Evolutionary conservation across 2,888 invertebrate genomes (phyloP), one percentile per base, ranked within the genome.

Genomic region (Halictus quadricinctus): DNA sequence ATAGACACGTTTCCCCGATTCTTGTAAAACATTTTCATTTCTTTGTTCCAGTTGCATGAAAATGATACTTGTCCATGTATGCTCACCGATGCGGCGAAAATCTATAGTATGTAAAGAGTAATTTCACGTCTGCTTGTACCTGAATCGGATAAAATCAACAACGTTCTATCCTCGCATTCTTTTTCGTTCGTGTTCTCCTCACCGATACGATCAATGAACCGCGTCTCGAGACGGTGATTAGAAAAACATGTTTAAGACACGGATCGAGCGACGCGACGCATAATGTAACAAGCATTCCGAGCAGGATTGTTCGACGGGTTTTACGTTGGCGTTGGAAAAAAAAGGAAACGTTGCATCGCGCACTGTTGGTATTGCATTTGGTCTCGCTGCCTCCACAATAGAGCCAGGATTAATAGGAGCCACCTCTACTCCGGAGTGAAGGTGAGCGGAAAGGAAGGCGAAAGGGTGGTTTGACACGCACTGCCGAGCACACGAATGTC

Each of bases 401-500:
- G 58, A 48, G 50, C 25, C 66, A 79, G 72, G 76, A 80, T 89
- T 79, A 78, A 84, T 84, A 83, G 73, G 77, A 81, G n/a, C 64
- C 83, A 78, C 74, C 25, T 86, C 70, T 48, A 76, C 72, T 78
- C 36, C 36, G 66, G 64, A 83, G 87, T 87, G 83, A 89, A 87
- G 84, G 88, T 90, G 76, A 89, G 83, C 89, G 82, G 81, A 79
- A 85, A 82, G 82, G 80, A 90, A 89, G 84, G 89, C 83, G 90
- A 89, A 90, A 90, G 88, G 89, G 85, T 88, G 70, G 84, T 86
- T 88, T 85, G 85, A 85, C 81, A 89, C 90, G 90, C 90, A 90
- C 72, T 66, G 81, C 76, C 79, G 84, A 86, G 72, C 86, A 88
- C 76, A 76, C 75, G 79, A 88, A 54, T 86, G 83, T 75, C 72